phyloP scores from a whole-genome alignment of 1,140 invertebrate species.

The Akabosia matsudoensis region DNA sequence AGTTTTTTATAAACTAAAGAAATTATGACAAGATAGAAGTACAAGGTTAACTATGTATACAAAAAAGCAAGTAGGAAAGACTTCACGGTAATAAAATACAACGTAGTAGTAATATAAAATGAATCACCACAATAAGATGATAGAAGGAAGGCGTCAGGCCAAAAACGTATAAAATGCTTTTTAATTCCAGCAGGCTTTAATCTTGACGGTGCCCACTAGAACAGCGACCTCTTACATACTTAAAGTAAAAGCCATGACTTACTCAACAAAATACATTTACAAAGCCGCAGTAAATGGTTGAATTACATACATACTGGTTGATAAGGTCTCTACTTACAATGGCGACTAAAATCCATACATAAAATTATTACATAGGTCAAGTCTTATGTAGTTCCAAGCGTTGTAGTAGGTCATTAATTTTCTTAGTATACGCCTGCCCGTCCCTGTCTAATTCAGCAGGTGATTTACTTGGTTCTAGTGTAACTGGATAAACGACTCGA shows the following conservation, averaged over 20 bases:
- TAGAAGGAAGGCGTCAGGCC: slow-evolving; percentile 14
- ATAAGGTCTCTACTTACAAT: slow-evolving; percentile 6
- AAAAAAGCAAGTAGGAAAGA: not conserved
- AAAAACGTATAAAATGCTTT: slow-evolving; percentile 21
- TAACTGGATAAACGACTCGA: slow-evolving; percentile 56
- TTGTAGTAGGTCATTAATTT: slow-evolving; percentile 18
- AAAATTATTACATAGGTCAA: slow-evolving; percentile 15
- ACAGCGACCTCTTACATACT: not conserved
- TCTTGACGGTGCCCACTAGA: not conserved
- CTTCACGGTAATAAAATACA: not conserved
- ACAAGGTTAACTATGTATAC: slow-evolving; percentile 16
- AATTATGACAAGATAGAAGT: no score
- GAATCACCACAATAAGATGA: no score
- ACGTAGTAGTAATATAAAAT: not conserved
- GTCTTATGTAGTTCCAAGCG: slow-evolving; percentile 15
- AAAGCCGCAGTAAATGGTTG: not conserved
- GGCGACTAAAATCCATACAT: slow-evolving; percentile 10
- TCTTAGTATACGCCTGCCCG: not conserved
- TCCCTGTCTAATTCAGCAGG: not conserved
- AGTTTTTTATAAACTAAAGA: no score
- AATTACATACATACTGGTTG: not conserved
- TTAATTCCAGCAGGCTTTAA: not conserved
- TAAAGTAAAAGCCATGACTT: not conserved
- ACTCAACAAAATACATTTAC: slow-evolving; percentile 20
- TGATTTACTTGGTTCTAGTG: slow-evolving; percentile 53